Conservation (phyloP, 2,888 invertebrate genomes). For the Athetis lepigone region DNA sequence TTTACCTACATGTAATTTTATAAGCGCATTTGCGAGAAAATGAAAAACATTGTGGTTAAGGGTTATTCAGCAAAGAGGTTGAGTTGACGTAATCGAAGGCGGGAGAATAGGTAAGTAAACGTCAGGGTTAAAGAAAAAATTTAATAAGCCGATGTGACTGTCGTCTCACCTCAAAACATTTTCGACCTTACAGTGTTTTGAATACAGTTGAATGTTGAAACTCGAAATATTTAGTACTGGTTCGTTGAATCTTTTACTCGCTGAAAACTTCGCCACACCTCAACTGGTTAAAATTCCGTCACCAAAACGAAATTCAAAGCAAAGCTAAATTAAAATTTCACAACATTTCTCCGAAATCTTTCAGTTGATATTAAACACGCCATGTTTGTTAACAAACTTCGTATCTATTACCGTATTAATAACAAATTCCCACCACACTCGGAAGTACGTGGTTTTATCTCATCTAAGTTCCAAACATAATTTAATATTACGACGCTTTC, state of each 20-base stretch:
- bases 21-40: background rate
- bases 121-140: background rate
- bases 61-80: background rate
- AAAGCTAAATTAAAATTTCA: slow-evolving; percentile 26
- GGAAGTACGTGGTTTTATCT: slow-evolving; percentile 48
- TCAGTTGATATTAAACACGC: slow-evolving; percentile 28
- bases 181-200: background rate
- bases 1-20: background rate
- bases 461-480: slow-evolving; percentile 40
- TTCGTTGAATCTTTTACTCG: background rate
- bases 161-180: background rate
- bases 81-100: slow-evolving; percentile 6
- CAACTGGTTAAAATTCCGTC: background rate
- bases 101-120: background rate
- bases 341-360: slow-evolving; percentile 31
- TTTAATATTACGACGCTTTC: slow-evolving; percentile 47
- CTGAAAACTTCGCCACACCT: background rate
- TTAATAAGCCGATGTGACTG: background rate
- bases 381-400: slow-evolving; percentile 37
- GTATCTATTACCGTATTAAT: slow-evolving; percentile 47
- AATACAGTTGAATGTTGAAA: background rate
- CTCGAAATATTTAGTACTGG: background rate
- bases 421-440: slow-evolving; percentile 34
- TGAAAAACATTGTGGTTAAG: background rate
- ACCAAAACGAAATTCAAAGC: slow-evolving; percentile 3